phyloP scores from a whole-genome alignment of 1,140 invertebrate species.

The Dreissena polymorpha region DNA sequence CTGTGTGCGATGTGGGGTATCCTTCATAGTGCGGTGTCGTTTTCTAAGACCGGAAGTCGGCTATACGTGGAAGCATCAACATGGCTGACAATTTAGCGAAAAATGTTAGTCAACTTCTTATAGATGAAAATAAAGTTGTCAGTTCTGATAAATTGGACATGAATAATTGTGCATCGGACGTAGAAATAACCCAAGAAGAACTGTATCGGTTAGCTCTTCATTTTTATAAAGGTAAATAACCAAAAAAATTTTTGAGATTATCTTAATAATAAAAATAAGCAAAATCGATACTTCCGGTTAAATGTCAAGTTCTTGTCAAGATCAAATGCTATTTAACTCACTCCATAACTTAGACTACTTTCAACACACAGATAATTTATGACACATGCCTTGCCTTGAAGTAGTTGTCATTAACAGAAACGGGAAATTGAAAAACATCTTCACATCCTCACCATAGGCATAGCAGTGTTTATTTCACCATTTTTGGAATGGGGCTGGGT shows the following conservation, averaged over 20 bases:
- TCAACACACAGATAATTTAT: too few relatives aligned
- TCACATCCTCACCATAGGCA: too few relatives aligned
- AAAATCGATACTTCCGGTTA: constrained; percentile 36
- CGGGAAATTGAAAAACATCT: too few relatives aligned
- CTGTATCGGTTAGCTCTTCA: constrained; percentile 92
- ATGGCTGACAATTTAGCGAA: constrained; percentile 61
- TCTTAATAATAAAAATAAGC: neutral
- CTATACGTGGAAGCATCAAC: constrained; percentile 58
- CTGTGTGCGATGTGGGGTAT: too few relatives aligned
- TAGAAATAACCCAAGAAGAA: constrained; percentile 85
- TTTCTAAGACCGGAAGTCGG: constrained; percentile 31
- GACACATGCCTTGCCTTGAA: too few relatives aligned
- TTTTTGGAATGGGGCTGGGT: too few relatives aligned
- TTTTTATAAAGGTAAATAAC: constrained; percentile 91
- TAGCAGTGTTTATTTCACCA: too few relatives aligned
- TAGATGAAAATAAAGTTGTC: constrained; percentile 43
- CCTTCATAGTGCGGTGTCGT: neutral
- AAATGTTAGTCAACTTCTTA: constrained; percentile 54
- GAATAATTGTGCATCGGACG: constrained; percentile 47
- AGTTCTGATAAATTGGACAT: constrained; percentile 16
- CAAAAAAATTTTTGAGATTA: neutral
- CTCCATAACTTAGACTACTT: too few relatives aligned
- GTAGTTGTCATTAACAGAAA: too few relatives aligned
- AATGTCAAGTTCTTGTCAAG: constrained; percentile 6
- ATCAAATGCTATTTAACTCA: too few relatives aligned